Evolutionary conservation across 2,113 vertebrate species (phyloP).

Genomic region (Nothobranchius kuhntae): DNA sequence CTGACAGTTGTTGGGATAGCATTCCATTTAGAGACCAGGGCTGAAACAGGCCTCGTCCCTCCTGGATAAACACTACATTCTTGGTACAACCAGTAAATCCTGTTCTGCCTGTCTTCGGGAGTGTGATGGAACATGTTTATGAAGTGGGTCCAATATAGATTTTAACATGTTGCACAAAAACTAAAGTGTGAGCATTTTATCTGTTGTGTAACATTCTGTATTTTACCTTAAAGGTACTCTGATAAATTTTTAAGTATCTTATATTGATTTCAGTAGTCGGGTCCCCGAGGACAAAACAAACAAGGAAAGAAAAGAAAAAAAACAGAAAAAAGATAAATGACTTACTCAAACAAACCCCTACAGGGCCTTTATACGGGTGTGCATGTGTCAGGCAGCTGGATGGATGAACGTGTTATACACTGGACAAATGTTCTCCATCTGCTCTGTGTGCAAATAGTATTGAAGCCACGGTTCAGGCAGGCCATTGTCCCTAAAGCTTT

Average conservation of each 20-base stretch:
- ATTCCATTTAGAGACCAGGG: too few species aligned
- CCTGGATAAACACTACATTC: too few species aligned
- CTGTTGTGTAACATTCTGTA: background rate
- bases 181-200: too few species aligned
- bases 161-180: too few species aligned
- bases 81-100: too few species aligned
- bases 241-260: conserved; percentile 11
- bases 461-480: conserved; percentile 15
- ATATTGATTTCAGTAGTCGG: background rate
- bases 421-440: conserved; percentile 24
- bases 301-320: too few species aligned
- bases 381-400: conserved; percentile 17
- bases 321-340: background rate
- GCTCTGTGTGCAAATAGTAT: conserved; percentile 38
- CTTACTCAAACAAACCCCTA: conserved; percentile 3
- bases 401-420: conserved; percentile 37
- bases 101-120: too few species aligned
- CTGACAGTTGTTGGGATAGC: too few species aligned
- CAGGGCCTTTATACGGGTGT: conserved; percentile 13
- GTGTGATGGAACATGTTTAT: too few species aligned
- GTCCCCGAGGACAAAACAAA: conserved; percentile 3
- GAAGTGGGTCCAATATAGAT: too few species aligned
- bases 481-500: conserved; percentile 12
- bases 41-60: too few species aligned
- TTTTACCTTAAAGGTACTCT: background rate